Evolutionary conservation across 2,888 invertebrate genomes (phyloP).

Genomic region (Leucozona laternaria): DNA sequence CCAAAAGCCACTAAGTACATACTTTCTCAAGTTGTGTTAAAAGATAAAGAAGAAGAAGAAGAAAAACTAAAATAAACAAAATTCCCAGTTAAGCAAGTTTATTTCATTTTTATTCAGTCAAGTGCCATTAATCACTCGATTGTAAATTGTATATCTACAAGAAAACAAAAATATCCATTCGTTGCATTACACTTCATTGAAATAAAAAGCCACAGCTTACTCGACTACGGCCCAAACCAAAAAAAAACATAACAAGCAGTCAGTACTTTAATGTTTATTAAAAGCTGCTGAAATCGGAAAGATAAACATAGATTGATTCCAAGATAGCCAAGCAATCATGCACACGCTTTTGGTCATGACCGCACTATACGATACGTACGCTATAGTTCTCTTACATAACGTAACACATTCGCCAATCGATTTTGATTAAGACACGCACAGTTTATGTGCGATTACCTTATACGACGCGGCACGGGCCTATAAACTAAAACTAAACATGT

Average conservation of each 20-base stretch:
- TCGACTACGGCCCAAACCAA: neutral
- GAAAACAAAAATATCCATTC: slow-evolving; percentile 3
- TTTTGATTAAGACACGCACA: slow-evolving; percentile 43
- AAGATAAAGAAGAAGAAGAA: neutral
- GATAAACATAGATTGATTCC: slow-evolving; percentile 40
- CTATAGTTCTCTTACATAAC: neutral
- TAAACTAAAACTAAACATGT: slow-evolving; percentile 25
- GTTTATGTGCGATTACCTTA: slow-evolving; percentile 33
- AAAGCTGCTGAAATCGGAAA: slow-evolving; percentile 22
- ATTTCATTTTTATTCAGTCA: slow-evolving; percentile 18
- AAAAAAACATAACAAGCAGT: slow-evolving; percentile 13
- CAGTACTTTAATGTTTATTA: slow-evolving; percentile 31
- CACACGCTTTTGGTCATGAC: slow-evolving; percentile 29
- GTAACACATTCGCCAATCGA: slow-evolving; percentile 31
- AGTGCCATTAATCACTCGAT: slow-evolving; percentile 23
- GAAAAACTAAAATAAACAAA: slow-evolving; percentile 23
- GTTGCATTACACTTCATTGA: slow-evolving; percentile 20
- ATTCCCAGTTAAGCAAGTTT: neutral
- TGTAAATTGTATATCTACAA: neutral
- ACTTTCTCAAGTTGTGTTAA: no score
- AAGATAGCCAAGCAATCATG: slow-evolving; percentile 26
- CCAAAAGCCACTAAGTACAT: no score
- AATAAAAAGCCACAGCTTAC: slow-evolving; percentile 14
- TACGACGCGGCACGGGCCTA: slow-evolving; percentile 40
- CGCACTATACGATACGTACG: neutral